phyloP scores from a whole-genome alignment of 92 coral and sea anemone species.

The Parazoanthus atlanticus region DNA sequence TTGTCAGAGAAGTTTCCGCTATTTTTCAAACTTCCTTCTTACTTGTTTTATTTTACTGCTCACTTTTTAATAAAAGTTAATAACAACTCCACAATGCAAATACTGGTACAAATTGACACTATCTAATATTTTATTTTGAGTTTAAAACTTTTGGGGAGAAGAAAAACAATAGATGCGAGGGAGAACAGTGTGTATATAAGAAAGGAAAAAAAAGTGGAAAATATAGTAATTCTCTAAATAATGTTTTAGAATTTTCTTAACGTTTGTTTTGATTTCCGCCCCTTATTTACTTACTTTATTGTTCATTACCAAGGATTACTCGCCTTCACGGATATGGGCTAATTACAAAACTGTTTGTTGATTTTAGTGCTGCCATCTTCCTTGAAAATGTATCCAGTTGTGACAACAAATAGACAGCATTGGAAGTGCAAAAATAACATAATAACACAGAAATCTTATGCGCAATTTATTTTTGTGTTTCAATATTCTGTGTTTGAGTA shows the following conservation, averaged over 20 bases:
- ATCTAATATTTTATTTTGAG: too few species aligned
- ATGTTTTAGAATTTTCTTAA: neutral
- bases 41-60: neutral
- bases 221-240: too few species aligned
- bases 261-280: neutral
- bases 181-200: too few species aligned
- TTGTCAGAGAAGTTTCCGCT: neutral
- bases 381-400: neutral
- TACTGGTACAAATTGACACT: neutral
- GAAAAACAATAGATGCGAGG: neutral
- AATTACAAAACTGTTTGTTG: neutral
- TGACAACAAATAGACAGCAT: neutral
- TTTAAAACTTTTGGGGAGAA: neutral
- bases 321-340: neutral
- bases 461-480: neutral
- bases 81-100: neutral
- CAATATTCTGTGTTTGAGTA: neutral
- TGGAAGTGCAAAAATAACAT: neutral
- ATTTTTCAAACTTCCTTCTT: neutral
- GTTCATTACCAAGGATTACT: too few species aligned
- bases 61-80: too few species aligned
- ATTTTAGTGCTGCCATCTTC: neutral
- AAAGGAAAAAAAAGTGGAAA: too few species aligned
- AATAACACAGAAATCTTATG: neutral
- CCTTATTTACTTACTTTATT: neutral